Conservation (phyloP, 2,797 vertebrate genomes). For the Acipenser oxyrinchus region DNA sequence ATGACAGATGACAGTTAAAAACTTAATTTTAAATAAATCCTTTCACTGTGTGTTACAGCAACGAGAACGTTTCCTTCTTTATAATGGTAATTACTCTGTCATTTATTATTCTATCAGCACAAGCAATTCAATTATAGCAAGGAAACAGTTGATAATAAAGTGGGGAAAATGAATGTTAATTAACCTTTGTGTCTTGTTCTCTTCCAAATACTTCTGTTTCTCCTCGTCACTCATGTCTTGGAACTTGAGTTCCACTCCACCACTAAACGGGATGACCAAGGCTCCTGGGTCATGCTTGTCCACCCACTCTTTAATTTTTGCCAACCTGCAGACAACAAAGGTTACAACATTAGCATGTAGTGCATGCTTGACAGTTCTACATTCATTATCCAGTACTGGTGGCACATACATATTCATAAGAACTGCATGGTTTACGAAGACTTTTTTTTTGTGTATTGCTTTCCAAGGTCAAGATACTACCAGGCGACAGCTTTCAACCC, state of each 20-base stretch:
- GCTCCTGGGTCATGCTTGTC: constrained; percentile 88
- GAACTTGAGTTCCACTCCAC: constrained; percentile 83
- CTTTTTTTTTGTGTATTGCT: constrained; percentile 66
- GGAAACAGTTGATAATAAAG: constrained; percentile 75
- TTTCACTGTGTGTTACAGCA: constrained; percentile 99
- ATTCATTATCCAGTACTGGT: constrained; percentile 65
- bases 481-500: neutral
- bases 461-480: constrained; percentile 56
- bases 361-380: constrained; percentile 70
- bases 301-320: constrained; percentile 99
- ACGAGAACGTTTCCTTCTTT: constrained; percentile 99
- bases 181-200: constrained; percentile 98
- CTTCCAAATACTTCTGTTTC: constrained; percentile 82
- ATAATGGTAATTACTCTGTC: constrained; percentile 99
- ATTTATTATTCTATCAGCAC: constrained; percentile 99
- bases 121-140: constrained; percentile 99
- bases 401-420: constrained; percentile 78
- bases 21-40: constrained; percentile 99
- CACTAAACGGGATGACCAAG: constrained; percentile 89
- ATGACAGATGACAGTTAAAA: constrained; percentile 99
- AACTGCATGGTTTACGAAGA: constrained; percentile 66
- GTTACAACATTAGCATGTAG: constrained; percentile 66
- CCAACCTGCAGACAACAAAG: constrained; percentile 75
- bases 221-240: constrained; percentile 84
- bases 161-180: constrained; percentile 97